phyloP scores from a whole-genome alignment of 2,113 vertebrate species.

The Enhydra lutris region DNA sequence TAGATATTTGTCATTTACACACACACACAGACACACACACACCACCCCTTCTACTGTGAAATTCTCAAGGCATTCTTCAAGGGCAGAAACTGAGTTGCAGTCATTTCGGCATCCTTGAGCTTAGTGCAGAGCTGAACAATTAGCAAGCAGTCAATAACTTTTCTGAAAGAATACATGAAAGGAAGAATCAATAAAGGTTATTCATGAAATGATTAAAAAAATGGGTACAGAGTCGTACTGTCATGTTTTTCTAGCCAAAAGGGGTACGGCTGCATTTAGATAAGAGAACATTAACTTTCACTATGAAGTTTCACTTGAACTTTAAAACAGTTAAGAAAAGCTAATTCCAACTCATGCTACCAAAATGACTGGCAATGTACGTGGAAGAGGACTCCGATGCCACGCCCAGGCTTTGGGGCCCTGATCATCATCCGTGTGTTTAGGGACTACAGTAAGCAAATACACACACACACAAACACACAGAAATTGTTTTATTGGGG shows the following conservation, averaged over 20 bases:
- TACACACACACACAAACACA: neutral
- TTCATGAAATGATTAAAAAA: slow-evolving; percentile 23
- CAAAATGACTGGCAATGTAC: neutral
- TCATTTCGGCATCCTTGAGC: neutral
- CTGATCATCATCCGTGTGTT: no score
- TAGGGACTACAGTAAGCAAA: neutral
- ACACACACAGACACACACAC: neutral
- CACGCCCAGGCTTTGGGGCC: neutral
- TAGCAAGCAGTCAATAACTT: neutral
- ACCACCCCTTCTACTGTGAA: neutral
- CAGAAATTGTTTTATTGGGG: neutral
- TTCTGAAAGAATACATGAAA: neutral
- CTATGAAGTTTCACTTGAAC: neutral
- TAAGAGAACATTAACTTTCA: slow-evolving; percentile 21
- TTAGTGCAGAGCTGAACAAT: neutral
- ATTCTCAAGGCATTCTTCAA: neutral
- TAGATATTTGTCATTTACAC: neutral
- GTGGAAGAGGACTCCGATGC: neutral
- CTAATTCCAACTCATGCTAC: neutral
- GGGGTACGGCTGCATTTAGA: neutral
- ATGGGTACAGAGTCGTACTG: neutral
- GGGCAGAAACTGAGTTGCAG: neutral
- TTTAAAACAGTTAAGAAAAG: slow-evolving; percentile 42
- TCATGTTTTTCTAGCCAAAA: neutral
- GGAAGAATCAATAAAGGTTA: neutral